Percentiles rank a stretch among this genome's conserved stretches.
phyloP scores from a whole-genome alignment of 1,140 invertebrate species.

The Micrasema longulum region DNA sequence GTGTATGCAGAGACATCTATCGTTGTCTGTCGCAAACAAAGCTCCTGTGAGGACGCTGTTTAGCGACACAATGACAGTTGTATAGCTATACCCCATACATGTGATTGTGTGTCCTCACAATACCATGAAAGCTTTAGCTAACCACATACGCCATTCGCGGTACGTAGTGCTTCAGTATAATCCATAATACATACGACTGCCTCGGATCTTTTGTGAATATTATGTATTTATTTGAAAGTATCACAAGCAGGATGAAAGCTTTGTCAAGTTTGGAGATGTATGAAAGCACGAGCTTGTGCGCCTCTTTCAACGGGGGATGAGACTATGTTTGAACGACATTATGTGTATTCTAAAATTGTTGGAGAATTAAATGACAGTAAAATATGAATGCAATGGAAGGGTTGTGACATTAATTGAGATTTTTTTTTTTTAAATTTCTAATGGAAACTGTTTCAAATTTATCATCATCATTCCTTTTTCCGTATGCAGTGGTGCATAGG shows the following conservation, averaged over 20 bases:
- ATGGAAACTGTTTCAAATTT: too few relatives aligned
- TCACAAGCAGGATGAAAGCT: constrained; percentile 42
- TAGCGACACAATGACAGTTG: constrained; percentile 41
- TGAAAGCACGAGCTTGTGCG: constrained; percentile 21
- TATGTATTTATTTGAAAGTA: constrained; percentile 53
- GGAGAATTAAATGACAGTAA: too few relatives aligned
- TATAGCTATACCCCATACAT: neutral
- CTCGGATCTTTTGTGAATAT: constrained; percentile 49
- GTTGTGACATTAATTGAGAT: too few relatives aligned
- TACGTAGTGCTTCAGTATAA: constrained; percentile 40
- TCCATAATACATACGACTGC: constrained; percentile 34
- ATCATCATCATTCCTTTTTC: too few relatives aligned
- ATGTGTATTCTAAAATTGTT: too few relatives aligned
- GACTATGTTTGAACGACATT: constrained; percentile 21
- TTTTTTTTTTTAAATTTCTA: too few relatives aligned
- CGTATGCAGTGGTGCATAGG: too few relatives aligned
- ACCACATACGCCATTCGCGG: constrained; percentile 47
- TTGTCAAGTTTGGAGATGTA: constrained; percentile 41
- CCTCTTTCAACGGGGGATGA: constrained; percentile 9
- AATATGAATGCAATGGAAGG: too few relatives aligned
- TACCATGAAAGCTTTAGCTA: constrained; percentile 49
- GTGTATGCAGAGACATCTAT: constrained; percentile 43
- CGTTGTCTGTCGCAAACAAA: constrained; percentile 45
- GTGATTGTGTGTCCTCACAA: constrained; percentile 42
- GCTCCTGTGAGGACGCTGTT: constrained; percentile 44